These are phyloP conservation scores for Hyla sarda DNA, from an alignment of 2,113 vertebrate genomes.

Conservation along the genomic window DNA sequence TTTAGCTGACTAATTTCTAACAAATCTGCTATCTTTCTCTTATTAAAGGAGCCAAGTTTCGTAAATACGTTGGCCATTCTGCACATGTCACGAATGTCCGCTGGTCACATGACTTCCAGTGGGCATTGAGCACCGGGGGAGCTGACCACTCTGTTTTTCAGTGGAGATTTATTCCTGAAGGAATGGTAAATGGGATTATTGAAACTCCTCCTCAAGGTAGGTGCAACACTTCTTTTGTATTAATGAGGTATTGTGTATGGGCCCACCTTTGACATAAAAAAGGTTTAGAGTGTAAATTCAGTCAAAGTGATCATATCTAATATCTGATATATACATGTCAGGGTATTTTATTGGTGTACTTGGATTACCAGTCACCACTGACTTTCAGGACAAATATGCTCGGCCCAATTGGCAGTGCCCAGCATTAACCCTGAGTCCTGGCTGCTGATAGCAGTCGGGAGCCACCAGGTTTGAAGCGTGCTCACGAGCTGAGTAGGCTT, in stretches of 20 bases:
- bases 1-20: neutral
- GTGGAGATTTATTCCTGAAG: conserved; percentile 95
- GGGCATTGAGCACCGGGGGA: conserved; percentile 93
- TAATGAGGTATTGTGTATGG: neutral
- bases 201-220: conserved; percentile 89
- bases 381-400: too few relatives aligned
- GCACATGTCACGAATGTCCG: conserved; percentile 95
- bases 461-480: too few relatives aligned
- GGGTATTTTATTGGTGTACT: neutral
- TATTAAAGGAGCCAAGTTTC: conserved; percentile 89
- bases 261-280: neutral
- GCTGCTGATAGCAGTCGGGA: too few relatives aligned
- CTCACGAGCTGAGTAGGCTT: too few relatives aligned
- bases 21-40: neutral
- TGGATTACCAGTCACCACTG: too few relatives aligned
- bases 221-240: neutral
- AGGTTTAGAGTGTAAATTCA: neutral
- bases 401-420: too few relatives aligned
- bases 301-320: too few relatives aligned
- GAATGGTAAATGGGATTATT: conserved; percentile 85
- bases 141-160: conserved; percentile 97
- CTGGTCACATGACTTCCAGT: conserved; percentile 96
- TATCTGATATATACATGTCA: too few relatives aligned
- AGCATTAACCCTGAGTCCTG: too few relatives aligned
- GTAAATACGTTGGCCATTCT: conserved; percentile 94